Percentiles rank a stretch among this genome's conserved stretches.
Conservation (phyloP, 1,140 invertebrate species). For the Lepidostoma basale region DNA sequence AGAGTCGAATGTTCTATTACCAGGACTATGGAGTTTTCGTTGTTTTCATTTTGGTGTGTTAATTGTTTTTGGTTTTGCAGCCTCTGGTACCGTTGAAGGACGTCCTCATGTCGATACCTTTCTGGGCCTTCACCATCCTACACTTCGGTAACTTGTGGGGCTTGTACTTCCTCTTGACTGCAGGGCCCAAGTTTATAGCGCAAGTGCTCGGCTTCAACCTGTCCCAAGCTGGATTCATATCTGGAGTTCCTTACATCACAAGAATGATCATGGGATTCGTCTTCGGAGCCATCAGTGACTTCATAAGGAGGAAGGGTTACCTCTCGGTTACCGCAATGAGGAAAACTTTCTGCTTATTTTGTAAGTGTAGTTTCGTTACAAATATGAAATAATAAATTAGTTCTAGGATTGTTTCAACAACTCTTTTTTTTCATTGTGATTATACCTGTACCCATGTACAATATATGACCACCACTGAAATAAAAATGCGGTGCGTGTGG, state of each 20-base stretch:
- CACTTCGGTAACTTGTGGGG: slow-evolving; percentile 81
- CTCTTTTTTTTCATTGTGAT: too few species aligned
- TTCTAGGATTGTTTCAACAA: too few species aligned
- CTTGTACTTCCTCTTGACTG: slow-evolving; percentile 82
- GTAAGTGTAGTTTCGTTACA: too few species aligned
- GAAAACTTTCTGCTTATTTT: slow-evolving; percentile 73
- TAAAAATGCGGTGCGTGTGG: too few species aligned
- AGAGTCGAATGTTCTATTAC: too few species aligned
- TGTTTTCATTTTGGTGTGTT: neutral
- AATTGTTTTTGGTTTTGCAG: slow-evolving; percentile 50
- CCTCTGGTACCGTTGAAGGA: slow-evolving; percentile 63
- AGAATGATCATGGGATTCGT: slow-evolving; percentile 68
- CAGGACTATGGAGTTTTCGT: too few species aligned
- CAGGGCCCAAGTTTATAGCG: slow-evolving; percentile 87
- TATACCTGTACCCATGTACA: too few species aligned
- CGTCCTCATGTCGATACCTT: slow-evolving; percentile 69
- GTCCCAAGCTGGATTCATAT: slow-evolving; percentile 71
- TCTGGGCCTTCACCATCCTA: slow-evolving; percentile 69
- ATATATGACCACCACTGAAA: too few species aligned
- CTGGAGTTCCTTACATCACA: slow-evolving; percentile 72
- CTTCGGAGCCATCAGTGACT: slow-evolving; percentile 72
- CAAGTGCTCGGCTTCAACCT: slow-evolving; percentile 83
- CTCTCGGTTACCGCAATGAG: slow-evolving; percentile 68
- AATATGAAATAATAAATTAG: neutral
- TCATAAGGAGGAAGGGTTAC: slow-evolving; percentile 63